Evolutionary conservation across 2,888 invertebrate species (phyloP).

Genomic region (Trichopria drosophilae): DNA sequence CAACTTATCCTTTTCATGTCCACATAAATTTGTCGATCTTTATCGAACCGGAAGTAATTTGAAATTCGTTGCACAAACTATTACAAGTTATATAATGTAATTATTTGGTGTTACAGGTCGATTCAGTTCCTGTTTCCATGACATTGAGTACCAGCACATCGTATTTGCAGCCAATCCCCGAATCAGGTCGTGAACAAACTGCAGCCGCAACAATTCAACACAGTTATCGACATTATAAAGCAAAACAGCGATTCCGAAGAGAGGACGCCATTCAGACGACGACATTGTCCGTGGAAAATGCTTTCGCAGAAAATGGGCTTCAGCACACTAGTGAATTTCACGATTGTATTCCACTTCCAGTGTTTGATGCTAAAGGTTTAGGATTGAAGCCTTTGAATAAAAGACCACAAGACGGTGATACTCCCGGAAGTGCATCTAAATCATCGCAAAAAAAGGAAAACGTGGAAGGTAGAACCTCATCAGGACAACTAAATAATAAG

Average conservation of each 20-base stretch:
- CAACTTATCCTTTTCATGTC: too few relatives aligned
- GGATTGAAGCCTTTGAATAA: too few relatives aligned
- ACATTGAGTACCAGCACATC: too few relatives aligned
- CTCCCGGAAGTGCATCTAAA: too few relatives aligned
- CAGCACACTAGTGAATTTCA: conserved; percentile 58
- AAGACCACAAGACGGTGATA: too few relatives aligned
- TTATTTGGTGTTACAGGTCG: background rate
- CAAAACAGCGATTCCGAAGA: conserved; percentile 43
- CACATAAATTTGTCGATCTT: too few relatives aligned
- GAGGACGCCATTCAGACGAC: conserved; percentile 47
- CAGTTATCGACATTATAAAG: conserved; percentile 41
- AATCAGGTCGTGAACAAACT: background rate
- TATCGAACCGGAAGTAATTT: conserved; percentile 16
- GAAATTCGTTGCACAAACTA: conserved; percentile 8
- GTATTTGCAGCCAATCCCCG: background rate
- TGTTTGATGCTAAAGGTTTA: conserved; percentile 31
- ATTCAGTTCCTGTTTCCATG: background rate
- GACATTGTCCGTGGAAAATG: conserved; percentile 40
- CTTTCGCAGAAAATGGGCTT: conserved; percentile 39
- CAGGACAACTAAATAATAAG: background rate
- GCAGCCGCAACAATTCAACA: conserved; percentile 41
- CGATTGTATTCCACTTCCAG: conserved; percentile 52
- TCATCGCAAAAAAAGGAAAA: conserved; percentile 6
- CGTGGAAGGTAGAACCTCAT: background rate
- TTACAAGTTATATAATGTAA: too few relatives aligned